Evolutionary conservation across 1,140 invertebrate genomes (phyloP).

Genomic region (Himalopsyche phryganea): DNA sequence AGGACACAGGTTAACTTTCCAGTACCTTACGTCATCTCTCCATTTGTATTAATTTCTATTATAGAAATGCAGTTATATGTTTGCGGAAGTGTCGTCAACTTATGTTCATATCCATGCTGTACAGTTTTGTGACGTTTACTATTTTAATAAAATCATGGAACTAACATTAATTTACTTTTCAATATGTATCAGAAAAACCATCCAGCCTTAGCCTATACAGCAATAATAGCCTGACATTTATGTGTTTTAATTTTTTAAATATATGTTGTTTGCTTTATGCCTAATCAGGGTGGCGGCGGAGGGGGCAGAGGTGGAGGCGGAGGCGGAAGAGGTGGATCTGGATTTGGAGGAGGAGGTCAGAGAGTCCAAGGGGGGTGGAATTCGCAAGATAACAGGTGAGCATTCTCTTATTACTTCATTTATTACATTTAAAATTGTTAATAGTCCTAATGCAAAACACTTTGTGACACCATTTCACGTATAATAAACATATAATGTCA

Average conservation of each 20-base stretch:
- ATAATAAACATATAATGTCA: neutral
- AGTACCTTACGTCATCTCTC: neutral
- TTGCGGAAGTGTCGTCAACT: neutral
- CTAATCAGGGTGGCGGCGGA: slow-evolving; percentile 16
- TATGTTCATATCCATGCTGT: no score
- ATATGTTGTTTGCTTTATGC: neutral
- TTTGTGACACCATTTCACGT: neutral
- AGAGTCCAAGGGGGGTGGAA: slow-evolving; percentile 44
- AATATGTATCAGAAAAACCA: neutral
- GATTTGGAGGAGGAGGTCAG: slow-evolving; percentile 34
- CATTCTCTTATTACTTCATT: neutral
- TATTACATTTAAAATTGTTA: neutral
- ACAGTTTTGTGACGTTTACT: neutral
- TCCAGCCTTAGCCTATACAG: neutral
- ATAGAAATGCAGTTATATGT: neutral
- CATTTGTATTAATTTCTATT: neutral
- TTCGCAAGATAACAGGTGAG: slow-evolving; percentile 33
- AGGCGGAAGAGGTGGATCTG: slow-evolving; percentile 19
- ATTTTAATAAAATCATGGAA: neutral
- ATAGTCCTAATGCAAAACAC: neutral
- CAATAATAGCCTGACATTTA: neutral
- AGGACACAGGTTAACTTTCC: slow-evolving; percentile 30
- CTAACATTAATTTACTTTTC: neutral
- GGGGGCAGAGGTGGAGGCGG: slow-evolving; percentile 31
- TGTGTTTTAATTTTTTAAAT: neutral